Evolutionary conservation across 30 jellyfish, hydroid and myxozoan genomes (phyloP), one percentile per base, ranked within the genome.

Genomic region (Haliclystus octoradiatus): DNA sequence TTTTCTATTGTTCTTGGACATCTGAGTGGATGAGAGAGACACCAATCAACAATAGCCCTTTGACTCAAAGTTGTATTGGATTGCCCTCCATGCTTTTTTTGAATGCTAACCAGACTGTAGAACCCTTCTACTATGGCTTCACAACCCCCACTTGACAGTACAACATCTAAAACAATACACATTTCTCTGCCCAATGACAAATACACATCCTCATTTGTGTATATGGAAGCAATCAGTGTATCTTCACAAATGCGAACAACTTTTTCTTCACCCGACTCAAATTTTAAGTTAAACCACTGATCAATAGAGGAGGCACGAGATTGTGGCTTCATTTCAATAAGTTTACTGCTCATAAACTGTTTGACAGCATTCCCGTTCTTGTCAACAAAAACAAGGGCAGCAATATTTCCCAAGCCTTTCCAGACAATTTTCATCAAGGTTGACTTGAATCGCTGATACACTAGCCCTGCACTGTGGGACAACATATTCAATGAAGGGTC

Each of bases 91-190:
- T 25, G n/a, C 68, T 66, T 66, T 66, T 66, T 66, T 29, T 66
- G 76, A 2, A 25, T 69, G 25, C 25, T 66, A 29, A 66, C 76
- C 19, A 66, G 69, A 50, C 76, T 66, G 71, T 66, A 66, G 34
- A 66, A 66, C 31, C 76, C 76, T 66, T 66, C 76, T 13, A 66
- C 76, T 22, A 66, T 33, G 34, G 76, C 76, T 66, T 66, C 76
- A 33, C 76, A 66, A 69, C 76, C 76, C 19, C 76, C 34, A 2
- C 25, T 69, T 23, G 68, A 68, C 30, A 66, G 76, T 30, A 69
- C 76, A n/a, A 66, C 76, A 66, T 66, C 76, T 22, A 66, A 25
- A 66, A 15, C 34, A 69, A 69, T 69, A 70, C 79, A 69, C 73
- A 69, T 69, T 33, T 69, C 72, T 49, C 49, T 69, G 47, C 79